Conservation (phyloP, 1,140 invertebrate species). For the Drosophila neocordata region DNA sequence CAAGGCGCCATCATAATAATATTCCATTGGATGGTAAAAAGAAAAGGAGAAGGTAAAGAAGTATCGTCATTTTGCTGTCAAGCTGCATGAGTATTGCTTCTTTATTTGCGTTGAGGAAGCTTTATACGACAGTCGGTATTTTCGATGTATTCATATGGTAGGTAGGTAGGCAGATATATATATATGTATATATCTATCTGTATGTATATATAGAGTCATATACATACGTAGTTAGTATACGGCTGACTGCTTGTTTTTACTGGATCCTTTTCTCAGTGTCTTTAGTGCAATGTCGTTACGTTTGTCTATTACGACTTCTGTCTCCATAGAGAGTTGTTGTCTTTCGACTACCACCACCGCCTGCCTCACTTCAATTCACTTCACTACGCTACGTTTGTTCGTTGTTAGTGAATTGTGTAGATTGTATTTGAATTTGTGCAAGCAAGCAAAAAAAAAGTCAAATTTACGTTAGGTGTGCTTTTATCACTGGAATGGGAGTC, state of each 20-base stretch:
- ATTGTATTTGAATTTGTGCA: slow-evolving; percentile 70
- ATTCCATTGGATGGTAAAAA: slow-evolving; percentile 45
- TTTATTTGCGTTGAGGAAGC: slow-evolving; percentile 55
- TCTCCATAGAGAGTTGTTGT: slow-evolving; percentile 46
- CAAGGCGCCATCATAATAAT: slow-evolving; percentile 78
- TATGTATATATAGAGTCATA: too few relatives aligned
- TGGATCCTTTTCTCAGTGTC: slow-evolving; percentile 24
- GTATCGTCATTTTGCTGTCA: slow-evolving; percentile 28
- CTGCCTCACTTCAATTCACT: slow-evolving; percentile 1
- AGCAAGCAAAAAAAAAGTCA: slow-evolving; percentile 71
- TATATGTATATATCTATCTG: not conserved
- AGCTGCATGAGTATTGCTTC: slow-evolving; percentile 42
- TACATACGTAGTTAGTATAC: not conserved
- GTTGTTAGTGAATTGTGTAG: slow-evolving; percentile 43
- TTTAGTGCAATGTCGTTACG: slow-evolving; percentile 70
- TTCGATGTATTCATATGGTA: not conserved
- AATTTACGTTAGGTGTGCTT: slow-evolving; percentile 57
- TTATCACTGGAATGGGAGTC: not conserved
- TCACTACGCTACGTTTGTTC: not conserved
- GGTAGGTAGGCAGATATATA: not conserved
- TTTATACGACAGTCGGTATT: slow-evolving; percentile 35
- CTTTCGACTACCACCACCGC: not conserved
- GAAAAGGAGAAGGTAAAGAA: slow-evolving; percentile 3
- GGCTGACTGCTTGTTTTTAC: slow-evolving; percentile 19
- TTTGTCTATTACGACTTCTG: slow-evolving; percentile 68